Base-by-base conservation (phyloP, 2,797 vertebrate species). In the Hyperoplus immaculatus region DNA sequence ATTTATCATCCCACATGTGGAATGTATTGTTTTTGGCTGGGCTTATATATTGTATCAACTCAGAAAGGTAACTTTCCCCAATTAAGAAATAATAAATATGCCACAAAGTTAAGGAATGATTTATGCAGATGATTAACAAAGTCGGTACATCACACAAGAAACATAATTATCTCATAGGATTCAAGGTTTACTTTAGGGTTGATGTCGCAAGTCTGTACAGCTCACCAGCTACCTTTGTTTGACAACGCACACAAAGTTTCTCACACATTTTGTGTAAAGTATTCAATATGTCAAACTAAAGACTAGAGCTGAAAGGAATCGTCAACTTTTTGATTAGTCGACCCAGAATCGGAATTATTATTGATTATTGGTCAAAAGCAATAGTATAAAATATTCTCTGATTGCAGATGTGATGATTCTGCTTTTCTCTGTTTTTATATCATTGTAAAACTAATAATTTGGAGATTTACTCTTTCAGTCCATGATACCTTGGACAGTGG, bases 11-110 rank as follows among this genome's bases (percentile, higher is more conserved):
- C n/a, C 14, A 64, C 21, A 36, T 5, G 14, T 46, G 16, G n/a
- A 51, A 55, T 57, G 8, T 69, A n/a, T 64, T 66, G 45, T 47
- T 76, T 46, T 72, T 54, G 45, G 46, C 12, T n/a, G 5, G 8
- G 15, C 47, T 51, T 1, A 1, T 45, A 9, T 43, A 16, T 36
- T 5, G 8, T 53, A 38, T 72, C 21, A 61, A 36, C 49, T 29
- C 29, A 29, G 29, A 29, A 29, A 29, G 29, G 29, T 29, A 29
- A 29, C 29, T 29, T 3, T 29, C 29, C 29, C 29, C 29, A 29
- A 29, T 29, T 29, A 29, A 29, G 29, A 29, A 29, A 29, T 29
- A 29, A 29, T 29, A 29, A 29, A 29, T 29, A 29, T 29, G 29
- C 29, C 29, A 29, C 29, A 29, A 29, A 29, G 29, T 29, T 29